Base-by-base conservation (phyloP, 2,113 vertebrate genomes). In the Salvelinus alpinus region DNA sequence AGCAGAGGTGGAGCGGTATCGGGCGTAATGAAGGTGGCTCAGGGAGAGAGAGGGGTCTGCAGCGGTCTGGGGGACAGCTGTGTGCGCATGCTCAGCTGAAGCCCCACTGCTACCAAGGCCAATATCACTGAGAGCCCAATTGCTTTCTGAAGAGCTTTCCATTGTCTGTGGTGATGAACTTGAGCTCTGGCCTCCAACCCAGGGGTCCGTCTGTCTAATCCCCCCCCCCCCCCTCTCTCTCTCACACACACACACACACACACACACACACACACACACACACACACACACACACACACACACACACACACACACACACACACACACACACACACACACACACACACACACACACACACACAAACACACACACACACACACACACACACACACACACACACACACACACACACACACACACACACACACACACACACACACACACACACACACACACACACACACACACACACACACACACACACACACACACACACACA, bases 151-250 rank as follows among this genome's bases (percentile, higher is more conserved):
- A 90, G 89, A 90, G 89, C 87, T 89, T 91, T 87, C 88, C 74
- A 92, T 92, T 91, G 90, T 94, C 90, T 91, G 88, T 77, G 60
- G 78, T 89, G 91, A 93, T 93, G 89, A 94, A 93, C 92, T 91
- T 93, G 89, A 92, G 90, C 89, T 89, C 78, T 87, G 90, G 89
- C 88, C 90, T 91, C 86, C 87, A 91, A 91, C 91, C 89, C 84
- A 72, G 88, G 81, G 90, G 90, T 89, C 91, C 83, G 72, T 87
- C 85, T 82, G 82, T 92, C 88, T 92, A 91, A 91, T 92, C 88
- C 87, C 66, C 73, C 72, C 74, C 70, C 76, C 24, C 64, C n/a
- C 29, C 24, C n/a, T 60, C 88, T 69, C 75, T 74, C 71, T 75
- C 80, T 75, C 80, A 70, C 71, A 8, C 4, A 44, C 5, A 24